Conservation (phyloP, 1,140 invertebrate species). For the Wasmannia auropunctata region DNA sequence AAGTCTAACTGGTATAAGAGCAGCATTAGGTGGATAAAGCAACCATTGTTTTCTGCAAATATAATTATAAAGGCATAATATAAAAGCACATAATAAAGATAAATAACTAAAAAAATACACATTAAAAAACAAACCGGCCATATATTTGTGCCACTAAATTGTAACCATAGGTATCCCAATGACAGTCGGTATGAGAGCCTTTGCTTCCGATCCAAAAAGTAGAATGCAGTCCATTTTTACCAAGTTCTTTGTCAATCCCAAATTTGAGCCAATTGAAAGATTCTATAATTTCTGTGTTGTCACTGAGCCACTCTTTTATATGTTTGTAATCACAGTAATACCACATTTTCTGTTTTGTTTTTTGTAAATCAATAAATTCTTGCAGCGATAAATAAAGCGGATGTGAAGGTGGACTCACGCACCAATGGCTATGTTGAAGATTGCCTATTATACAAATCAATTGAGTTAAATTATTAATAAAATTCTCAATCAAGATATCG, state of each 20-base stretch:
- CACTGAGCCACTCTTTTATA: conserved; percentile 89
- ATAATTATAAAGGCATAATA: conserved; percentile 32
- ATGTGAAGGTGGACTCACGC: conserved; percentile 87
- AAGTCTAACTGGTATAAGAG: conserved; percentile 92
- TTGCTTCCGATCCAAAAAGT: conserved; percentile 96
- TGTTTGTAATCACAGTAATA: conserved; percentile 95
- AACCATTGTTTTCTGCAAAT: conserved; percentile 95
- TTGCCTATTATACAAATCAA: not conserved
- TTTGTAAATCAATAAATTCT: conserved; percentile 87
- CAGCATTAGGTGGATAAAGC: conserved; percentile 92
- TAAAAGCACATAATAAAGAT: not conserved
- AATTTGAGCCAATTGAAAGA: conserved; percentile 91
- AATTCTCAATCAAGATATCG: not conserved
- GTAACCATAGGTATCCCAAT: conserved; percentile 97
- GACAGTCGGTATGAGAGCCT: conserved; percentile 96
- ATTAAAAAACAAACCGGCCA: conserved; percentile 88
- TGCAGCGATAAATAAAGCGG: conserved; percentile 85
- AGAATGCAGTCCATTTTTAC: conserved; percentile 87
- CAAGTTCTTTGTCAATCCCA: conserved; percentile 88
- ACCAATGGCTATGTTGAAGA: conserved; percentile 89
- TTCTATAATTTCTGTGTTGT: conserved; percentile 87
- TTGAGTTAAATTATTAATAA: not conserved
- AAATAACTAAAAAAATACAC: conserved; percentile 26
- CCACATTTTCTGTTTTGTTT: conserved; percentile 85
- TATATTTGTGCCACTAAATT: conserved; percentile 96